Evolutionary conservation across 2,888 invertebrate genomes (phyloP), one percentile per base, ranked within the genome.

Genomic region (Argyra leucocephala): DNA sequence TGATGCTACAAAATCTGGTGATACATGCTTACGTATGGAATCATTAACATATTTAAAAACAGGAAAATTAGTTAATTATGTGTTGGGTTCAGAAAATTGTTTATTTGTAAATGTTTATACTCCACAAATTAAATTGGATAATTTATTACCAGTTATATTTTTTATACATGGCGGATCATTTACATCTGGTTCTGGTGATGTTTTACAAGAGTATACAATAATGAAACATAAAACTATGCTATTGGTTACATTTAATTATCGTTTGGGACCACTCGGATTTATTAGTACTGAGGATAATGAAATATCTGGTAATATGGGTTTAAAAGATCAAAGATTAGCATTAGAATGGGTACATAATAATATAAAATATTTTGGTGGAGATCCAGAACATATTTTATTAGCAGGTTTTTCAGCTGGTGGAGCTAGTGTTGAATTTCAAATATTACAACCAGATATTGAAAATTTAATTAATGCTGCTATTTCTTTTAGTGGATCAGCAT

Each of bases 331-430:
- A 78, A 80, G 82, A 24, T 79, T 86, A 69, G 89, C 88, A 0
- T 76, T 90, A 26, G 82, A 83, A 71, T 90, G 88, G 88, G 77
- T 89, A 0, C 83, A 84, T 65, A 78, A 84, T 63, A 87, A 90
- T 74, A 87, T 90, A 67, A 76, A 82, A 69, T 81, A 81, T 74
- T 90, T 90, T 71, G 88, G 88, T 1, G 90, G 90, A 0, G 84
- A 89, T 78, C 83, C 86, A 10, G 81, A 84, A 65, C 84, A 85
- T 67, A 81, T 90, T 24, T 87, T 88, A 0, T 74, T 90, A 12
- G 78, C 83, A 0, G 90, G 90, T 6, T 82, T 84, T 73, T 89
- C 89, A 15, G 88, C 89, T 0, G 90, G 90, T 0, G 89, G 86
- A 48, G 87, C 86, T 5, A 88, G 88, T 73, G 86, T 87, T 0